Conservation (phyloP, 2,888 invertebrate species). For the Tortrix viridana region DNA sequence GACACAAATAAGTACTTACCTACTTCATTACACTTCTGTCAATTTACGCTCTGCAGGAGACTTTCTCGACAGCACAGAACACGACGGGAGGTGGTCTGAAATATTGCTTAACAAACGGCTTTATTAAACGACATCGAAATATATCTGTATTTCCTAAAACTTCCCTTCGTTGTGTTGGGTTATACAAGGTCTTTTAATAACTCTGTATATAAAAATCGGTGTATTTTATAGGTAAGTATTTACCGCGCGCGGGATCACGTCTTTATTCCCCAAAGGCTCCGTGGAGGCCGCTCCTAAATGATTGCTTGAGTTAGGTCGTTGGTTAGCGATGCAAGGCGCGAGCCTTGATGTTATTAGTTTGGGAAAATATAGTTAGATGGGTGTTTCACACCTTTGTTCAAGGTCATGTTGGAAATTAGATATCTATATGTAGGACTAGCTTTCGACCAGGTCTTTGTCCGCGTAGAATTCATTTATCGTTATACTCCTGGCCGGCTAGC, state of each 20-base stretch:
- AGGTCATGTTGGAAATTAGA: background rate
- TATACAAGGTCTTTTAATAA: too few species aligned
- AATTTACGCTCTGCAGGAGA: constrained; percentile 49
- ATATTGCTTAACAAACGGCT: constrained; percentile 25
- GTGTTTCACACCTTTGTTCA: background rate
- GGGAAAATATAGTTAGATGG: background rate
- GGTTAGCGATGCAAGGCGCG: constrained; percentile 5
- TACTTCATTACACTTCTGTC: constrained; percentile 47
- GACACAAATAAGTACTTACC: constrained; percentile 21
- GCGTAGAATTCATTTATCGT: background rate
- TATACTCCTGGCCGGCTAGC: too few species aligned
- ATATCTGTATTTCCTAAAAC: background rate
- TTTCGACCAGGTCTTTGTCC: background rate
- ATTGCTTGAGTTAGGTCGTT: constrained; percentile 6
- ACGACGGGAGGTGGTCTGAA: constrained; percentile 23
- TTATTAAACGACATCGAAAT: constrained; percentile 19
- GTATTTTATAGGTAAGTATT: background rate
- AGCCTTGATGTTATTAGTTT: constrained; percentile 8
- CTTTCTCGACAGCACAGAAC: constrained; percentile 43
- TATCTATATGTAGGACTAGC: background rate
- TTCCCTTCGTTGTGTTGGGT: constrained; percentile 10
- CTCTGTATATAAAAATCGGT: too few species aligned
- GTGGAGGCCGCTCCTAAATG: constrained; percentile 25
- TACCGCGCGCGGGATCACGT: constrained; percentile 10
- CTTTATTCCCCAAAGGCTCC: constrained; percentile 13